Conservation (phyloP, 2,113 vertebrate genomes). For the Psophia crepitans region DNA sequence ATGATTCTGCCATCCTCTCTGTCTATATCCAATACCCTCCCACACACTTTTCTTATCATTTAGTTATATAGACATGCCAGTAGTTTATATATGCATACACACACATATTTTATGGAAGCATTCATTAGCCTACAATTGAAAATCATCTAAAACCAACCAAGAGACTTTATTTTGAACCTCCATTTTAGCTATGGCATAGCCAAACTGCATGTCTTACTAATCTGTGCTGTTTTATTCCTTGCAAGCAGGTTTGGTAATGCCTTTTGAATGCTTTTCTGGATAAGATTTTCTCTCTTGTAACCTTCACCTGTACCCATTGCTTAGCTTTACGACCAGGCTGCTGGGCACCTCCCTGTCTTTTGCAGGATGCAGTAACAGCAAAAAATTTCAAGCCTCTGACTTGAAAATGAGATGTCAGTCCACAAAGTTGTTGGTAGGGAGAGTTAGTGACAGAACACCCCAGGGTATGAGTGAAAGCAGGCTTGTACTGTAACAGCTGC, state of each 20-base stretch:
- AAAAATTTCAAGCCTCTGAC: constrained; percentile 30
- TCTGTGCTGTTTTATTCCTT: not conserved
- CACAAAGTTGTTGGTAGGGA: not conserved
- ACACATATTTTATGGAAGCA: not conserved
- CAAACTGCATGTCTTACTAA: not conserved
- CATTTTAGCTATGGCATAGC: not conserved
- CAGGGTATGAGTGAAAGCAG: constrained; percentile 18
- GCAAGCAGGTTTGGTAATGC: not conserved
- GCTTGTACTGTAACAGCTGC: not conserved
- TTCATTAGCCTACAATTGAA: not conserved
- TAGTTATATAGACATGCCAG: not conserved
- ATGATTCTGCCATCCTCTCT: not conserved
- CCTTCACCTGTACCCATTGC: not conserved
- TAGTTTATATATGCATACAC: not conserved
- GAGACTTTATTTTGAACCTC: not conserved
- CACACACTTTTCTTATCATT: not conserved
- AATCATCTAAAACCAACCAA: not conserved
- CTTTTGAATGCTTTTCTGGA: not conserved
- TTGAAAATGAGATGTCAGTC: constrained; percentile 35
- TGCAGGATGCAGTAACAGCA: constrained; percentile 9
- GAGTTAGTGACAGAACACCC: constrained; percentile 34
- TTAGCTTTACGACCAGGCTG: not conserved
- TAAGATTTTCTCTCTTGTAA: not conserved
- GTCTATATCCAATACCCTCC: not conserved
- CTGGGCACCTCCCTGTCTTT: not conserved